Base-by-base conservation (phyloP, 2,797 vertebrate genomes). In the Acanthis flammea region DNA sequence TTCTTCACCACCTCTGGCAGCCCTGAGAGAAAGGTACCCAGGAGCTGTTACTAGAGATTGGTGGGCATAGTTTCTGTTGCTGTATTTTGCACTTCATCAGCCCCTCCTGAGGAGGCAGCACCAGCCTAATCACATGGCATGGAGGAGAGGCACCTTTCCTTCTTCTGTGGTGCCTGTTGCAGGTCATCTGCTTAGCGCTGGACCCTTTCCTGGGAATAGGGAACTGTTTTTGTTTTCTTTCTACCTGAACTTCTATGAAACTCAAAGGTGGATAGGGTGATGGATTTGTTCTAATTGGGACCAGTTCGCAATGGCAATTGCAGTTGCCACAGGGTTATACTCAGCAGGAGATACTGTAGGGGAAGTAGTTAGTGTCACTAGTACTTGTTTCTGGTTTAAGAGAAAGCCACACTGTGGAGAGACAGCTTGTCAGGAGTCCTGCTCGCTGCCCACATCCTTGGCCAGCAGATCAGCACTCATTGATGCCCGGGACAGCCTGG, bases 341-440 rank as follows among this genome's bases (percentile, higher is more conserved):
- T 51, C 35, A 8, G 90, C 85, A 73, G 90, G 82, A 96, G 45
- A 41, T 77, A 33, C 25, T 2, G 28, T 31, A 53, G 53, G 83
- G 78, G 92, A 94, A 82, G 93, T 73, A 65, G 51, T 85, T 89
- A 84, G 88, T 91, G 93, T 89, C 90, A 88, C 76, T 86, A 94
- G 85, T 90, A 96, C 95, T 88, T 92, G 96, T 75, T 94, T 95
- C 91, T 96, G 95, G 94, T 97, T 90, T 95, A 95, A 95, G 89
- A 75, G 51, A 81, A 86, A 88, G 86, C 83, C 33, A 33, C 2
- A 3, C 67, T 81, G 37, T 8, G 6, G 83, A 74, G 73, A 75
- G 74, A 53, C 8, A 19, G 86, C 62, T 83, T 76, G 91, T 87
- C 70, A 78, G 76, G 50, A 60, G 74, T 90, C 51, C 58, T 51